These are phyloP conservation scores for Penaeus indicus DNA, from an alignment of 1,140 invertebrate genomes.

Conservation along the genomic window DNA sequence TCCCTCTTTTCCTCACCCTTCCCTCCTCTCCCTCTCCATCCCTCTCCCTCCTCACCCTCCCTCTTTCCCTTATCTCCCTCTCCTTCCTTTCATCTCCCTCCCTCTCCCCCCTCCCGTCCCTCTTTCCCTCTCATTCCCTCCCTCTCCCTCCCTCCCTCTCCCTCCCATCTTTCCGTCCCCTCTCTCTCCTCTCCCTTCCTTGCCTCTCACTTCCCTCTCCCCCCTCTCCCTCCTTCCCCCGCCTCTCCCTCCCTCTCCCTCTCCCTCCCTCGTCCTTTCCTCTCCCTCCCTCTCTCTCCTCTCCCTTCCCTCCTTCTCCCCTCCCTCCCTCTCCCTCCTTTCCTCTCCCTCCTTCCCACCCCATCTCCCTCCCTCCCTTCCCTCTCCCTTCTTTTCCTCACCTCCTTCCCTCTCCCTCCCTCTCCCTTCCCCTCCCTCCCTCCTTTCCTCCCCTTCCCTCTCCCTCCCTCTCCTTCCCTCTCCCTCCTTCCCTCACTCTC, in stretches of 20 bases:
- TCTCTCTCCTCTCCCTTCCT: background rate
- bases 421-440: background rate
- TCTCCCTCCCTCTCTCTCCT: background rate
- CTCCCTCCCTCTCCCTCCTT: background rate
- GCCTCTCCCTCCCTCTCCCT: background rate
- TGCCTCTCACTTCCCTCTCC: background rate
- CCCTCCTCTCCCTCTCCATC: no score
- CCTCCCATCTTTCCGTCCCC: background rate
- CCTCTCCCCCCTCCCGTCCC: background rate
- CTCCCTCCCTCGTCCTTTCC: background rate
- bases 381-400: background rate
- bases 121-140: background rate
- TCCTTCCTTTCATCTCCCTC: background rate
- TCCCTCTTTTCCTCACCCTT: no score
- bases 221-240: background rate
- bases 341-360: background rate
- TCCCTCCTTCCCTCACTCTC: background rate
- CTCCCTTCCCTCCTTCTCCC: background rate
- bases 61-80: conserved; percentile 15
- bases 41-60: conserved; percentile 17
- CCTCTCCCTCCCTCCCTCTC: no score
- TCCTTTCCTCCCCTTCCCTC: conserved; percentile 1
- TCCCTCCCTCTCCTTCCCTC: background rate
- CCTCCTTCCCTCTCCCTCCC: background rate
- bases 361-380: background rate